Base-by-base conservation (phyloP, 2,888 invertebrate genomes). In the Platerodrilus igneus region DNA sequence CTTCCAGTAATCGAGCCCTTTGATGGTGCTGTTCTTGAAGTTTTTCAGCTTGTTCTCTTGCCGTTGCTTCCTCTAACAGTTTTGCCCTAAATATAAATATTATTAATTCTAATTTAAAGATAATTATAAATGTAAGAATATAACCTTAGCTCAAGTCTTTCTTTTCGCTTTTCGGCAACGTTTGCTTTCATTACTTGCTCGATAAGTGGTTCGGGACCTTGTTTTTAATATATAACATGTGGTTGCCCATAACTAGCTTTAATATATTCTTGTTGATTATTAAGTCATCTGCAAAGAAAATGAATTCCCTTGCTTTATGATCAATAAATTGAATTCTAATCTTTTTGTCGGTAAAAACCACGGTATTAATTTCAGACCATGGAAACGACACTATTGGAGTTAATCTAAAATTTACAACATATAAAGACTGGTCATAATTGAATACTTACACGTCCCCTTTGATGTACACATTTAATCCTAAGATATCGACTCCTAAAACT, bases 141-240 rank as follows among this genome's bases (percentile, higher is more conserved):
- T n/a, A 61, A 86, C 85, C 87, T 82, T 71, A 94, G 93, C 58
- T 86, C 86, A 66, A 93, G 87, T 70, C 91, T 92, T 48, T 86
- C 85, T 54, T 86, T 77, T 64, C 91, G 90, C 68, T 95, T 93
- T 68, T 95, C 93, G 7, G 85, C 71, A 2, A 95, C 96, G 74
- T 96, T 96, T 55, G 95, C 94, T 77, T 96, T 97, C 97, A 99
- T 96, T 73, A 96, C 96, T 70, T 94, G 93, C 43, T 99, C 93
- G 75, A 99, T 97, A 62, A 97, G 95, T 53, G 94, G 92, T 71
- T 99, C 99, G 14, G 96, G 94, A 72, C 97, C 96, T 64, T 97
- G 52, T 97, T 78, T 47, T 94, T 81, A 89, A 97, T 95, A 72
- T 97, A 99, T 55, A 99, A 74, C 69, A 96, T 93, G 74, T 99